Evolutionary conservation across 2,113 vertebrate species (phyloP).

Genomic region (Silurus meridionalis): DNA sequence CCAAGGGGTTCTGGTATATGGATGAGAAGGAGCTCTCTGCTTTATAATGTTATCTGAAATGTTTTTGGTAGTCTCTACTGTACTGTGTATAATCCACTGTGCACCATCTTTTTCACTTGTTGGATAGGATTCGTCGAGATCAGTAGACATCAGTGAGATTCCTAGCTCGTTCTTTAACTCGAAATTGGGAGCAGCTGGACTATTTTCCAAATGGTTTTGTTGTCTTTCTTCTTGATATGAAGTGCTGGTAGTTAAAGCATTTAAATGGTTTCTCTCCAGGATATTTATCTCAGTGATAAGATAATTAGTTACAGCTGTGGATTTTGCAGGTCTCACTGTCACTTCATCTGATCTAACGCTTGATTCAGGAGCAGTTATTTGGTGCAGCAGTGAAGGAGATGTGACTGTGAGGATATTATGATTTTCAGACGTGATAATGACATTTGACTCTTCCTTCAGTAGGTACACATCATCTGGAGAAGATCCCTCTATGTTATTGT

Average conservation of each 20-base stretch:
- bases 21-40: constrained; percentile 45
- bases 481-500: constrained; percentile 65
- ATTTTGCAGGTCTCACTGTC: constrained; percentile 16
- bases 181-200: neutral
- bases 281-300: constrained; percentile 37
- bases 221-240: constrained; percentile 16
- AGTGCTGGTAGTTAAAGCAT: constrained; percentile 26
- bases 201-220: constrained; percentile 27
- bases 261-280: constrained; percentile 19
- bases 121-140: neutral
- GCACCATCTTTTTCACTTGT: constrained; percentile 1
- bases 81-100: constrained; percentile 20
- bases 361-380: constrained; percentile 34
- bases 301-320: constrained; percentile 50
- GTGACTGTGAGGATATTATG: constrained; percentile 37
- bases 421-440: constrained; percentile 27
- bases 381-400: constrained; percentile 40
- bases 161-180: constrained; percentile 18
- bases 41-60: constrained; percentile 18
- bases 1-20: constrained; percentile 62
- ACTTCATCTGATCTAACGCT: constrained; percentile 31
- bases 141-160: neutral
- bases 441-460: constrained; percentile 64
- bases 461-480: constrained; percentile 69
- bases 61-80: constrained; percentile 33